phyloP scores from a whole-genome alignment of 2,797 vertebrate genomes.

The Coregonus suidteri region DNA sequence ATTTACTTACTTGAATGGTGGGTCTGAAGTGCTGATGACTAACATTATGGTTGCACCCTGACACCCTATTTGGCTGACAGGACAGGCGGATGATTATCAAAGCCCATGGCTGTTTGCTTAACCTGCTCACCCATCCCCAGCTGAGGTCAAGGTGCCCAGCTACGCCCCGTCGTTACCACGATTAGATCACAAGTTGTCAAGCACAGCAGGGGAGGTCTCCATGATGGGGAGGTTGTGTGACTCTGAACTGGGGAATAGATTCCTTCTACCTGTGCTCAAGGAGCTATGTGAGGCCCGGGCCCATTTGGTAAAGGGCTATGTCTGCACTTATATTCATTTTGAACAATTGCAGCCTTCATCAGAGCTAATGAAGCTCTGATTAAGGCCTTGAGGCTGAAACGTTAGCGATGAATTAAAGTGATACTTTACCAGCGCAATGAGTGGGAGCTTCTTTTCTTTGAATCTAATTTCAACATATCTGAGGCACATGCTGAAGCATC shows the following conservation, averaged over 20 bases:
- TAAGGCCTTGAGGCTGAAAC: not conserved
- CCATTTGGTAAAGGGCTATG: not conserved
- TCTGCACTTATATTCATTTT: not conserved
- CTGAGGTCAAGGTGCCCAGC: constrained; percentile 49
- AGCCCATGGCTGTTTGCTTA: constrained; percentile 75
- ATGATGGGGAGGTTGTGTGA: constrained; percentile 16
- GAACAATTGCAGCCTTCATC: not conserved
- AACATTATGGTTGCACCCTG: constrained; percentile 33
- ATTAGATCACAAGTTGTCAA: constrained; percentile 76
- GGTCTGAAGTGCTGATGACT: constrained; percentile 34
- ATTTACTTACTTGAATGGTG: constrained; percentile 10
- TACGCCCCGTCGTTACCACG: constrained; percentile 64
- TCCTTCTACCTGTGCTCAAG: not conserved
- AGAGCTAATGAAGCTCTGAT: not conserved
- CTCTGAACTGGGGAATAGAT: not conserved
- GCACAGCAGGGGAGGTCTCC: constrained; percentile 47
- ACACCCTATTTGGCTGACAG: constrained; percentile 17
- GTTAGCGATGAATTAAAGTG: not conserved
- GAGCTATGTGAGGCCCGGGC: not conserved
- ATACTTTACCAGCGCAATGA: not conserved
- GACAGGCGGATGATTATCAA: constrained; percentile 63
- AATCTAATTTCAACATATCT: not conserved
- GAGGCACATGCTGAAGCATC: not conserved
- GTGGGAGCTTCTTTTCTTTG: not conserved
- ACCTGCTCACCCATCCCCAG: constrained; percentile 64